Evolutionary conservation across 2,113 vertebrate genomes (phyloP).

Genomic region (Cepphus grylle): DNA sequence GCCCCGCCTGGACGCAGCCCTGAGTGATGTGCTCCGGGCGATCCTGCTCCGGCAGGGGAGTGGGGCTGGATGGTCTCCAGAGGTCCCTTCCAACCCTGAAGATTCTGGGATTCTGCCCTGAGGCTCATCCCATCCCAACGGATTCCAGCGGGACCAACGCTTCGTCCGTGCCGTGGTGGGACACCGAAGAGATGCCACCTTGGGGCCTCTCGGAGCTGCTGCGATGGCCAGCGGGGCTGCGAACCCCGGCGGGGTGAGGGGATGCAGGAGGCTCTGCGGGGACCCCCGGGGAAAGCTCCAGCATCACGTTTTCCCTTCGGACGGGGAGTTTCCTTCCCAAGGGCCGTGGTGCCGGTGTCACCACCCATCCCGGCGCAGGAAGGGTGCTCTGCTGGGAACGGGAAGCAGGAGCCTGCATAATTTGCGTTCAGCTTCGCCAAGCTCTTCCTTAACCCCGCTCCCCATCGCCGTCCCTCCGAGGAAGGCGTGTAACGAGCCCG

Average conservation of each 20-base stretch:
- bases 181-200: not conserved
- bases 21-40: too few species aligned
- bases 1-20: too few species aligned
- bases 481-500: not conserved
- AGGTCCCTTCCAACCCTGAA: too few species aligned
- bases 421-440: not conserved
- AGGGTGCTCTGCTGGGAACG: not conserved
- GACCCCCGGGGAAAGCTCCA: not conserved
- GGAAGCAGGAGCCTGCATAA: not conserved
- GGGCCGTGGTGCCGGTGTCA: not conserved
- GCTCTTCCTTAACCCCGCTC: not conserved
- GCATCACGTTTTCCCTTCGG: not conserved
- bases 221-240: not conserved
- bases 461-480: not conserved
- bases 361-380: not conserved
- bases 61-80: too few species aligned
- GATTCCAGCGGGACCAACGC: not conserved
- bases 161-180: not conserved
- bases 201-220: too few species aligned
- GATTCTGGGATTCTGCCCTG: too few species aligned
- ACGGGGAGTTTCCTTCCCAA: not conserved
- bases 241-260: not conserved
- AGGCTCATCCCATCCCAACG: not conserved
- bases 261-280: not conserved
- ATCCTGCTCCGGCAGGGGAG: too few species aligned